A percentile compares a stretch with the other conserved stretches of the same genome.
phyloP scores from a whole-genome alignment of 2,113 vertebrate species.

The Perognathus longimembris region DNA sequence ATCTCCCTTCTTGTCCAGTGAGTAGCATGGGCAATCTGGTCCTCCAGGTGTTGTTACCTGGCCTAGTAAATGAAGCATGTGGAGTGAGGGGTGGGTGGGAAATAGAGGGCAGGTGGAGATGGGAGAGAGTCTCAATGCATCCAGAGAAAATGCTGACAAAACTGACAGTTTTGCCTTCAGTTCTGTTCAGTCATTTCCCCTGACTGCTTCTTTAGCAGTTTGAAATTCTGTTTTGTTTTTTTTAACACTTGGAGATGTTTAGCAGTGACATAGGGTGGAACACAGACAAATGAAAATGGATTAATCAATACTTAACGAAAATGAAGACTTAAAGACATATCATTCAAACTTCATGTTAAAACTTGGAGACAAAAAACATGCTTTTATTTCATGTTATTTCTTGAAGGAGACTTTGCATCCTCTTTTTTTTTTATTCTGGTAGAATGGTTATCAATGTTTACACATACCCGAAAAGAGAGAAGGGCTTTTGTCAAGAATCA shows the following conservation, averaged over 20 bases:
- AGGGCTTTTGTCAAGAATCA: too few species aligned
- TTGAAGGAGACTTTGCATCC: not conserved
- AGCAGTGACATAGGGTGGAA: fast-evolving
- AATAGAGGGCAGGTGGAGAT: too few species aligned
- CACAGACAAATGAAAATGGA: not conserved
- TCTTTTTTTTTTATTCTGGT: not conserved
- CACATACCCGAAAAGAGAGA: too few species aligned
- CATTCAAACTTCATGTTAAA: not conserved
- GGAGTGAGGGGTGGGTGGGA: fast-evolving
- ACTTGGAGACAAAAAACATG: not conserved
- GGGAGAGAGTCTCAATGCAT: too few species aligned
- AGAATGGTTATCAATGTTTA: not conserved
- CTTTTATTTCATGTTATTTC: not conserved
- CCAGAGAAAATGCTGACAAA: not conserved
- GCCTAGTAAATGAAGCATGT: not conserved
- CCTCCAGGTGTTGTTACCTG: fast-evolving
- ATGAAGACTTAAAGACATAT: not conserved
- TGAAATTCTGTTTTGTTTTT: not conserved
- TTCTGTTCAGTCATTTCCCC: not conserved
- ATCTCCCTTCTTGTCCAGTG: too few species aligned
- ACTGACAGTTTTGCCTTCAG: fast-evolving
- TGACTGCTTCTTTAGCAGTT: not conserved
- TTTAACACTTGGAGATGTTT: not conserved
- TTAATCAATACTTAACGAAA: not conserved
- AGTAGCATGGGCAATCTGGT: not conserved